Percentiles rank a stretch among this genome's conserved stretches.
Conservation (phyloP, 2,888 invertebrate species). For the Auanema sp. region DNA sequence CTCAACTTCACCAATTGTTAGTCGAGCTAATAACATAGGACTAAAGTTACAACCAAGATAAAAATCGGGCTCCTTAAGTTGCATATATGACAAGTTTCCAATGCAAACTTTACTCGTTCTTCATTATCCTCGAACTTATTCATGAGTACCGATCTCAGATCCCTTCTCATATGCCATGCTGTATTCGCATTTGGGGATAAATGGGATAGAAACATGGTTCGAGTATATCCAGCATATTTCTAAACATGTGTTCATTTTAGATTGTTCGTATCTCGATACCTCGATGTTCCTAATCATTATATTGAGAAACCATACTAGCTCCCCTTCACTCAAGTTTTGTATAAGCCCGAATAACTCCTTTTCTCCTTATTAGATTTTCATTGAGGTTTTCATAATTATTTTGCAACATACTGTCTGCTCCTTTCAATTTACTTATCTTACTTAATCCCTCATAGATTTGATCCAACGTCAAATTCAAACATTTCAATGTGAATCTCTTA, state of each 20-base stretch:
- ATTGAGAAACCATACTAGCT: constrained; percentile 44
- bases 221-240: constrained; percentile 9
- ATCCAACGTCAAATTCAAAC: not conserved
- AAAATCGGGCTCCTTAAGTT: constrained; percentile 14
- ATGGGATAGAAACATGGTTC: constrained; percentile 7
- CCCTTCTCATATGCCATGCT: constrained; percentile 19
- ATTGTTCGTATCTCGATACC: constrained; percentile 10
- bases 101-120: not conserved
- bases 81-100: not conserved
- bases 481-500: too few species aligned
- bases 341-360: constrained; percentile 15
- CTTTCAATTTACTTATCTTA: not conserved
- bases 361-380: constrained; percentile 1
- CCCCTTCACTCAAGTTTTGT: constrained; percentile 32
- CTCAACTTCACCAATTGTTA: constrained; percentile 19
- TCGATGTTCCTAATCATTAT: constrained; percentile 40
- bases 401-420: not conserved
- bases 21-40: constrained; percentile 26
- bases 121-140: not conserved
- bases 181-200: constrained; percentile 14
- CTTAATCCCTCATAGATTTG: constrained; percentile 4
- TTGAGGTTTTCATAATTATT: not conserved
- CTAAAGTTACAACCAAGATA: constrained; percentile 28
- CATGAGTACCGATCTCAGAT: not conserved
- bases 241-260: not conserved